A percentile compares a stretch with the other conserved stretches of the same genome.
Conservation (phyloP, 1,140 invertebrate genomes). For the Pseudomyrmex pallidus region DNA sequence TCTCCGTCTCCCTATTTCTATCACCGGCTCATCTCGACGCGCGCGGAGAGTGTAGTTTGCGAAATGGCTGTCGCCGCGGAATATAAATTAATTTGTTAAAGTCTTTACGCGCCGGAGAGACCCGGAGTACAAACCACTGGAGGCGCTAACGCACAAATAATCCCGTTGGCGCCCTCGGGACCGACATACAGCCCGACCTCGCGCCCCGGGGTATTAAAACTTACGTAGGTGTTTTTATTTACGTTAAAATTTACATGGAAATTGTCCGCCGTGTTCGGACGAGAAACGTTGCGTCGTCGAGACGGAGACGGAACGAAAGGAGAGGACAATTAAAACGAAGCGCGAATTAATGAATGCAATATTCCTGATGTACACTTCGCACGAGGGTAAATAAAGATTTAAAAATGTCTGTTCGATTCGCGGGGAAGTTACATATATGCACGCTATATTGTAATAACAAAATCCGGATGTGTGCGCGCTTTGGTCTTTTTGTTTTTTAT, state of each 20-base stretch:
- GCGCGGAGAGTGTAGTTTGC: constrained; percentile 38
- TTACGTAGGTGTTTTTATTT: constrained; percentile 69
- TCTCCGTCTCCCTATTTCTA: no score
- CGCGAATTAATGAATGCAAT: constrained; percentile 45
- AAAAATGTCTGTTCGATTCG: background rate
- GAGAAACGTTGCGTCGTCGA: background rate
- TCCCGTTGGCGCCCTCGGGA: constrained; percentile 46
- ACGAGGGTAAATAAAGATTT: constrained; percentile 12
- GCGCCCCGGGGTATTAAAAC: constrained; percentile 60
- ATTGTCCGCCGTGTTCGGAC: background rate
- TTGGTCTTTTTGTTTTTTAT: background rate
- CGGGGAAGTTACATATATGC: no score
- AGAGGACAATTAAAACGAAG: constrained; percentile 38
- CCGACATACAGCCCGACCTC: constrained; percentile 32
- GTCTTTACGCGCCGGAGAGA: constrained; percentile 27
- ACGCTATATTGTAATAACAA: background rate
- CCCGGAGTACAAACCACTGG: constrained; percentile 18
- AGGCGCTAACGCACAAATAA: constrained; percentile 64
- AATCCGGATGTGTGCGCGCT: background rate
- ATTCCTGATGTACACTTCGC: background rate
- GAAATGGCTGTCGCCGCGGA: constrained; percentile 62
- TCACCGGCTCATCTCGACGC: background rate
- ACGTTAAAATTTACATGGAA: constrained; percentile 67
- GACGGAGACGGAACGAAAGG: background rate
- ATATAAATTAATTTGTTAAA: constrained; percentile 73